Conservation (phyloP, 2,113 vertebrate species). For the Chaetodon auriga region DNA sequence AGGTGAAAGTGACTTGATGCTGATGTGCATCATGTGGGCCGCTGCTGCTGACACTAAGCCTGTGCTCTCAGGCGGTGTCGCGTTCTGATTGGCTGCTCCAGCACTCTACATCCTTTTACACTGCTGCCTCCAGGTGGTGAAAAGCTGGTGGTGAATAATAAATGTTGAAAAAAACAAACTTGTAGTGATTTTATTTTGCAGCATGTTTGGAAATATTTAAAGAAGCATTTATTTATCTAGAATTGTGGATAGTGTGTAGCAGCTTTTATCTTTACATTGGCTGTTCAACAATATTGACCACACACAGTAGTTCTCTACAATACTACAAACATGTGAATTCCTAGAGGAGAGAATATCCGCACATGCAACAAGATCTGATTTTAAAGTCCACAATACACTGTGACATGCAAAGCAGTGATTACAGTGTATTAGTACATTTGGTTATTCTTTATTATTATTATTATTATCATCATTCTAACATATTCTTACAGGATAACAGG, state of each 20-base stretch:
- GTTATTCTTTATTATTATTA: too few relatives aligned
- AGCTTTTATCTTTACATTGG: neutral
- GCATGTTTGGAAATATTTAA: neutral
- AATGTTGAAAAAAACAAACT: neutral
- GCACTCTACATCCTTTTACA: constrained; percentile 24
- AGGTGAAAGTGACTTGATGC: neutral
- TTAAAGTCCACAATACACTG: neutral
- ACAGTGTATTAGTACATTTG: neutral
- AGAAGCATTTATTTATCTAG: neutral
- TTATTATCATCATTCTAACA: neutral
- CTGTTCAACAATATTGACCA: too few relatives aligned
- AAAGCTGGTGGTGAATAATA: constrained; percentile 9
- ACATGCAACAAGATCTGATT: neutral
- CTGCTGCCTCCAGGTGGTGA: constrained; percentile 69
- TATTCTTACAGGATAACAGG: neutral
- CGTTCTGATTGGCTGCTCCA: neutral
- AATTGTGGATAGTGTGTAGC: too few relatives aligned
- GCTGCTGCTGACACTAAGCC: neutral
- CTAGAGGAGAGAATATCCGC: too few relatives aligned
- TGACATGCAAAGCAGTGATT: neutral
- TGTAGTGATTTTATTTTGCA: neutral
- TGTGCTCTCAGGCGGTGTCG: neutral
- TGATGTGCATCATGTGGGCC: neutral
- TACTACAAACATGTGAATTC: too few relatives aligned
- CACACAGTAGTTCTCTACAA: too few relatives aligned